Evolutionary conservation across 2,888 invertebrate genomes (phyloP).

Genomic region (Drosophila siamana): DNA sequence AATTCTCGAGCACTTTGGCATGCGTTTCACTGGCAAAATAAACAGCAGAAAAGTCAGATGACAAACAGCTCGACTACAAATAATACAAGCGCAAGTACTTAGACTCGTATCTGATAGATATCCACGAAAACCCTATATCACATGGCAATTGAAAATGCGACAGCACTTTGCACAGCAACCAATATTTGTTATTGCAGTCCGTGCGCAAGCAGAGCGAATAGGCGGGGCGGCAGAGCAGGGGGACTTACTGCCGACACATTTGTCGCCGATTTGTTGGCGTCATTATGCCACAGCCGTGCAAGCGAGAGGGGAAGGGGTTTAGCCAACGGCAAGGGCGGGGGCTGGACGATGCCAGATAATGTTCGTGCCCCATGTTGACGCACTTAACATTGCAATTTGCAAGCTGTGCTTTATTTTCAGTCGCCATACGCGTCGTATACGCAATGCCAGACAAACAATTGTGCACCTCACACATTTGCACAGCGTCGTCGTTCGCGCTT

Average conservation of each 20-base stretch:
- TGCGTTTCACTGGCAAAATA: conserved; percentile 53
- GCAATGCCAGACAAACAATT: conserved; percentile 61
- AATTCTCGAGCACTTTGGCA: conserved; percentile 44
- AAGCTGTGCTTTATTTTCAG: conserved; percentile 53
- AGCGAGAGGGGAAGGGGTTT: not conserved
- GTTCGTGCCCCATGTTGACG: conserved; percentile 45
- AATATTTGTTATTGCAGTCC: conserved; percentile 70
- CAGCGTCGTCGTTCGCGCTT: not conserved
- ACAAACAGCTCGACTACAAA: conserved; percentile 55
- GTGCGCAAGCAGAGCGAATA: not conserved
- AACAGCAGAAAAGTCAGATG: conserved; percentile 55
- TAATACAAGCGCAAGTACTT: conserved; percentile 35
- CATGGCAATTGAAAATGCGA: conserved; percentile 67
- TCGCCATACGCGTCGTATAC: conserved; percentile 51
- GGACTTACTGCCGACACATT: conserved; percentile 46
- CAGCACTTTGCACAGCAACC: conserved; percentile 64
- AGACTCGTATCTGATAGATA: conserved; percentile 45
- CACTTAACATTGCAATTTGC: conserved; percentile 75
- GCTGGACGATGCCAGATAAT: conserved; percentile 18
- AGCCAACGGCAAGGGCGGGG: not conserved
- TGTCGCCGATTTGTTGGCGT: conserved; percentile 77
- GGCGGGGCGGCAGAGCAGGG: not conserved
- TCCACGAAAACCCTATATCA: conserved; percentile 57
- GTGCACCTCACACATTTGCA: conserved; percentile 35
- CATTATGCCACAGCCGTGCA: conserved; percentile 57